Percentiles rank a stretch among this genome's conserved stretches.
Evolutionary conservation across 2,888 invertebrate species (phyloP).

Genomic region (Conomelus anceps): DNA sequence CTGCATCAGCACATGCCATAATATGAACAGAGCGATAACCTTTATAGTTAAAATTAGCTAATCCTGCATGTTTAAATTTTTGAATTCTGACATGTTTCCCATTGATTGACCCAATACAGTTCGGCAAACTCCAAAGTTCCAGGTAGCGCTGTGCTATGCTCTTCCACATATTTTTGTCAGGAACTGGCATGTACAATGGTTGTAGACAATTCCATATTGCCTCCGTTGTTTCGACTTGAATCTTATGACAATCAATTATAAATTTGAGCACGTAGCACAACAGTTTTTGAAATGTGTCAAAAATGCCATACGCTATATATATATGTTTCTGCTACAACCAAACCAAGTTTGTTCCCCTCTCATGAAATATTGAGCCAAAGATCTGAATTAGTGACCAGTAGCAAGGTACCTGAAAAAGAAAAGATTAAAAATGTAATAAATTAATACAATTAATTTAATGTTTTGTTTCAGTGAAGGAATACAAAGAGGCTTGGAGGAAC

Average conservation of each 20-base stretch:
- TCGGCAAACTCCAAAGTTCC: conserved; percentile 1
- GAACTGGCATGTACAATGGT: conserved; percentile 10
- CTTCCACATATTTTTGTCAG: conserved; percentile 1
- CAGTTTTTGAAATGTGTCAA: too few relatives aligned
- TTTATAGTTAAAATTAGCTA: not conserved
- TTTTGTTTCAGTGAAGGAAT: conserved; percentile 26
- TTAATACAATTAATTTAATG: conserved; percentile 11
- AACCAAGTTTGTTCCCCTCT: conserved; percentile 31
- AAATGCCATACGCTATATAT: too few relatives aligned
- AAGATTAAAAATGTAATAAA: conserved; percentile 12
- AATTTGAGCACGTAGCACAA: too few relatives aligned
- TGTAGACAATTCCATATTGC: conserved; percentile 4
- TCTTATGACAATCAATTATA: too few relatives aligned
- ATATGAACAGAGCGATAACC: not conserved
- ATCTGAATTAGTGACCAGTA: conserved; percentile 31
- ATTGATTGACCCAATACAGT: not conserved
- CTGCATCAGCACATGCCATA: conserved; percentile 7
- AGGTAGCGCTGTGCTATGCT: not conserved
- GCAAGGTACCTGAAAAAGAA: conserved; percentile 33
- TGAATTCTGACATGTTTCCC: conserved; percentile 2
- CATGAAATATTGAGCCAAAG: conserved; percentile 31
- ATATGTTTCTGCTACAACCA: conserved; percentile 31
- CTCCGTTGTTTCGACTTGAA: conserved; percentile 31
- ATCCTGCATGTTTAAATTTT: conserved; percentile 1
- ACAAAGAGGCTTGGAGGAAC: conserved; percentile 16